Percentiles rank a stretch among this genome's conserved stretches.
Conservation (phyloP, 2,797 vertebrate genomes). For the Betta splendens region DNA sequence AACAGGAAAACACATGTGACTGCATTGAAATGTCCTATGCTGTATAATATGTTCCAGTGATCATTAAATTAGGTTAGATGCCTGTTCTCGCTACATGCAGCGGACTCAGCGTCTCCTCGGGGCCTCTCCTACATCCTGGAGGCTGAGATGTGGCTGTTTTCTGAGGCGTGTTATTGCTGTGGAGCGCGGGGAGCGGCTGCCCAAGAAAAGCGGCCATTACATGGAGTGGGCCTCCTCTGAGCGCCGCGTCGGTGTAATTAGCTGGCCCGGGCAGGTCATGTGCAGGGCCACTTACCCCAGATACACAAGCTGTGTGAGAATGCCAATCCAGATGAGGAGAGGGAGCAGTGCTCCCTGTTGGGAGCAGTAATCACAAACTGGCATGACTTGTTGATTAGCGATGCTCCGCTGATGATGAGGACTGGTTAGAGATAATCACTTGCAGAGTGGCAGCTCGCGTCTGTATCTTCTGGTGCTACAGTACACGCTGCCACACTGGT, state of each 20-base stretch:
- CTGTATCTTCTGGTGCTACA: conserved; percentile 13
- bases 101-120: neutral
- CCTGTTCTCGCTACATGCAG: conserved; percentile 5
- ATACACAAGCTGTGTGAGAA: conserved; percentile 65
- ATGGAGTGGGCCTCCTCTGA: conserved; percentile 40
- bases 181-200: conserved; percentile 39
- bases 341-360: conserved; percentile 52
- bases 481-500: neutral
- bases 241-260: conserved; percentile 61
- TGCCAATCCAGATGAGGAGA: conserved; percentile 69
- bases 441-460: conserved; percentile 17
- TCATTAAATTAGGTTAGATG: conserved; percentile 3
- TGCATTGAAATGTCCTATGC: neutral
- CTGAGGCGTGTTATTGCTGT: conserved; percentile 53
- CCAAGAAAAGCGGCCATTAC: conserved; percentile 29
- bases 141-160: conserved; percentile 41
- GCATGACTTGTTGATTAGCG: conserved; percentile 66
- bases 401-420: conserved; percentile 57
- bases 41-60: too few species aligned
- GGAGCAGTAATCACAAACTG: conserved; percentile 59
- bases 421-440: conserved; percentile 53
- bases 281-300: conserved; percentile 59
- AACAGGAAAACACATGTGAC: neutral
- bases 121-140: conserved; percentile 37
- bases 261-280: conserved; percentile 54